Conservation (phyloP, 1,140 invertebrate genomes). For the Pachyrhynchus sulphureomaculatus region DNA sequence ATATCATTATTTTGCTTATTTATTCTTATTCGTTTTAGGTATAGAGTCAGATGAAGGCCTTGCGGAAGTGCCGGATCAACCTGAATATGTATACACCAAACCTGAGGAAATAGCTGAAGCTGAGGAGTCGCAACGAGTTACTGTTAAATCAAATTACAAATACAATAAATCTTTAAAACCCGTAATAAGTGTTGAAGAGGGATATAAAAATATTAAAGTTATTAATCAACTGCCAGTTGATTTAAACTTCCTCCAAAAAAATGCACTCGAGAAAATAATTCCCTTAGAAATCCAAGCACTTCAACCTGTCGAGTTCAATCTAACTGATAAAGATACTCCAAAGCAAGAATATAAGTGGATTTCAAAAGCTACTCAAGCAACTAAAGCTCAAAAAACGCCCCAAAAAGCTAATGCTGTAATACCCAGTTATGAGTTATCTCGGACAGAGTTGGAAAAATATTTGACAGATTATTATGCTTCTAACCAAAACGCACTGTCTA, state of each 20-base stretch:
- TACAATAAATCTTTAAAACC: constrained; percentile 13
- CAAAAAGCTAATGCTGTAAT: constrained; percentile 16
- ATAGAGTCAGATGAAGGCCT: background rate
- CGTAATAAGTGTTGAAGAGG: constrained; percentile 17
- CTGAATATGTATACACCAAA: constrained; percentile 19
- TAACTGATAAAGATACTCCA: constrained; percentile 21
- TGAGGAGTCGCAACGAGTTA: constrained; percentile 26
- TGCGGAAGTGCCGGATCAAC: constrained; percentile 8
- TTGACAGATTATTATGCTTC: constrained; percentile 32
- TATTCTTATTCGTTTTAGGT: background rate
- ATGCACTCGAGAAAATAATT: constrained; percentile 30
- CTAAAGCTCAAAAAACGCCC: constrained; percentile 6
- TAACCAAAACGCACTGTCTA: constrained; percentile 1
- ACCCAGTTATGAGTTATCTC: constrained; percentile 31
- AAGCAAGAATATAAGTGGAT: background rate
- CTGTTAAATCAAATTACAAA: constrained; percentile 9
- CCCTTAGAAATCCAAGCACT: constrained; percentile 39
- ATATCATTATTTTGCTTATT: no score
- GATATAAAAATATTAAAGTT: constrained; percentile 30
- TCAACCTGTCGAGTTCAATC: constrained; percentile 39
- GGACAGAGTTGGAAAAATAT: constrained; percentile 35
- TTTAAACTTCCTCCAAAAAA: constrained; percentile 34
- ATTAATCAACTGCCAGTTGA: constrained; percentile 34
- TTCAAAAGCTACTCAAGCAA: background rate
- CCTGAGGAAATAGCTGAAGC: constrained; percentile 21